Conservation (phyloP, 2,888 invertebrate genomes). For the Cerceris rybyensis region DNA sequence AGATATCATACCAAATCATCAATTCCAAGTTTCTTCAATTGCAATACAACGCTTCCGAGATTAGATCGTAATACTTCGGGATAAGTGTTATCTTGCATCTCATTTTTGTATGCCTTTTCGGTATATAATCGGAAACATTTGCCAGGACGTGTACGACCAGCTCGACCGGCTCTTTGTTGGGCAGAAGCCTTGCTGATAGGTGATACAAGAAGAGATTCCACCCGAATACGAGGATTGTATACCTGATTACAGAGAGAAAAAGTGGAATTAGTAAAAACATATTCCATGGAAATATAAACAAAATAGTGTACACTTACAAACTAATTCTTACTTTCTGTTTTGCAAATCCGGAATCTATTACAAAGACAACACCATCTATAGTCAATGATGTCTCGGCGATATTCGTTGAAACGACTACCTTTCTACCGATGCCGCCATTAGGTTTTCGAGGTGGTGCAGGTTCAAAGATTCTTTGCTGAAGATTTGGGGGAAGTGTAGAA, state of each 20-base stretch:
- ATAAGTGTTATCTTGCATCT: constrained; percentile 99
- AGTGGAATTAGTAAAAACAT: constrained; percentile 19
- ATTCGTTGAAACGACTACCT: constrained; percentile 98
- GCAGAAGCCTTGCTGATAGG: constrained; percentile 99
- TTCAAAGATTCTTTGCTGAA: constrained; percentile 99
- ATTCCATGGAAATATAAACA: not conserved
- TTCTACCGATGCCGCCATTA: constrained; percentile 94
- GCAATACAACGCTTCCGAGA: constrained; percentile 98
- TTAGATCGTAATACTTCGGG: constrained; percentile 97
- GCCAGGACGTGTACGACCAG: constrained; percentile 98
- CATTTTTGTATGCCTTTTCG: constrained; percentile 96
- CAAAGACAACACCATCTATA: constrained; percentile 99
- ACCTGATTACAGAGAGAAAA: constrained; percentile 82
- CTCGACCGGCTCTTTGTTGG: constrained; percentile 98
- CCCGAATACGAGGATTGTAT: constrained; percentile 94
- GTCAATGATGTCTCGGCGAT: constrained; percentile 99
- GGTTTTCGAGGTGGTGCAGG: constrained; percentile 95
- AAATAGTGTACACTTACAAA: not conserved
- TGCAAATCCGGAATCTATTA: constrained; percentile 99
- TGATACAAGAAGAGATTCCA: constrained; percentile 98
- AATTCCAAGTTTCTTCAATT: constrained; percentile 98
- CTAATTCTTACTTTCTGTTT: constrained; percentile 91
- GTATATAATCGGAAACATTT: constrained; percentile 99
- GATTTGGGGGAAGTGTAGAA: constrained; percentile 97
- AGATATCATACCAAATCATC: constrained; percentile 90